phyloP scores from a whole-genome alignment of 2,888 invertebrate genomes.

The Ypsolopha sequella region DNA sequence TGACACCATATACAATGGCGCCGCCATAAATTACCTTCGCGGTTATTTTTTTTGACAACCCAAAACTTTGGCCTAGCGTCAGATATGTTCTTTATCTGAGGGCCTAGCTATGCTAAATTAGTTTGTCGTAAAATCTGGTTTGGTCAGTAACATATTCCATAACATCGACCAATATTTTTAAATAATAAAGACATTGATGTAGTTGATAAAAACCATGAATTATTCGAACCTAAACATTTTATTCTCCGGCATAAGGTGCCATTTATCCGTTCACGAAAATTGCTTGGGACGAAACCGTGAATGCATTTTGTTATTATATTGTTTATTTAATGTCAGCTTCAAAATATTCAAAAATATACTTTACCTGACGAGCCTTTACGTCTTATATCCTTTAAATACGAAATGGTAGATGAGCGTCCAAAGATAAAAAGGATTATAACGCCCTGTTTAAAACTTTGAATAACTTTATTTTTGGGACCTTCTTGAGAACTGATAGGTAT shows the following conservation, averaged over 20 bases:
- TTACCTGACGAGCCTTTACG: neutral
- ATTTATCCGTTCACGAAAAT: slow-evolving; percentile 1
- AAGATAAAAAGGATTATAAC: slow-evolving; percentile 7
- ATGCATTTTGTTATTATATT: neutral
- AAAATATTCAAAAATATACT: neutral
- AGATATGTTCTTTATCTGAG: too few relatives aligned
- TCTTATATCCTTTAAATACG: neutral
- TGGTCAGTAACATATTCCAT: too few relatives aligned
- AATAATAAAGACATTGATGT: too few relatives aligned
- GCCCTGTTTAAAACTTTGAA: slow-evolving; percentile 21
- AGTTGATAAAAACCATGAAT: too few relatives aligned
- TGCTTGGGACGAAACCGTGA: neutral
- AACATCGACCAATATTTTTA: too few relatives aligned
- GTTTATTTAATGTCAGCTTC: neutral
- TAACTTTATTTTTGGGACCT: slow-evolving; percentile 30
- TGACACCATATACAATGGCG: too few relatives aligned
- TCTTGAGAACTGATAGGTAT: neutral
- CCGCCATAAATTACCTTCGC: too few relatives aligned
- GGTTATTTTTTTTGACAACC: too few relatives aligned
- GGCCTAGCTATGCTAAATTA: too few relatives aligned
- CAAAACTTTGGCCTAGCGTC: too few relatives aligned
- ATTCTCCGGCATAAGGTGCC: neutral
- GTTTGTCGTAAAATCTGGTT: too few relatives aligned
- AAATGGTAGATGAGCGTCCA: neutral
- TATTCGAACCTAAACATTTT: too few relatives aligned